phyloP scores from a whole-genome alignment of 2,888 invertebrate genomes.

The Ophioninae sp. region DNA sequence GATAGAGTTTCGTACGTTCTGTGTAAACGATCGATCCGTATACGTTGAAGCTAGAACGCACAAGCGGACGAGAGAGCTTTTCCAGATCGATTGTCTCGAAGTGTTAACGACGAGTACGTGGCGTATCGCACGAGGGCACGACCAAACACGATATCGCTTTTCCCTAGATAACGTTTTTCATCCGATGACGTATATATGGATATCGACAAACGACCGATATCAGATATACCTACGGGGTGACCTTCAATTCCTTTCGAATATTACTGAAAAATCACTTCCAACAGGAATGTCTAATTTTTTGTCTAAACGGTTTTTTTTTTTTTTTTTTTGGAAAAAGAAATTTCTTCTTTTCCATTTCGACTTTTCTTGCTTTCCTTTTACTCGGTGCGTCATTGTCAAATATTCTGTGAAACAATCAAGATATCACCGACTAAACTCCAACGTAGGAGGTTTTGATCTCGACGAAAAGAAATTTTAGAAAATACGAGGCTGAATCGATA shows the following conservation, averaged over 20 bases:
- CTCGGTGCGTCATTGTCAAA: no score
- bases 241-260: background rate
- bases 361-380: no score
- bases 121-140: slow-evolving; percentile 32
- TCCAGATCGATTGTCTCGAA: slow-evolving; percentile 15
- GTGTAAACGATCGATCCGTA: background rate
- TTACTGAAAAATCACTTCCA: background rate
- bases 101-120: slow-evolving; percentile 24
- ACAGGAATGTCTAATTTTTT: no score
- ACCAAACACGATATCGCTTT: slow-evolving; percentile 37
- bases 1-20: background rate
- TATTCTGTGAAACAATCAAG: no score
- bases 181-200: slow-evolving; percentile 12
- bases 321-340: no score
- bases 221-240: background rate
- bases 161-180: slow-evolving; percentile 23
- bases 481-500: no score
- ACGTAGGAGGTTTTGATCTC: no score
- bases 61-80: slow-evolving; percentile 29
- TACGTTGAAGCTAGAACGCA: slow-evolving; percentile 2
- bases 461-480: no score
- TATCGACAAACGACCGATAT: background rate
- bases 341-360: no score
- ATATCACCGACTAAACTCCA: no score
- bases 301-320: no score